Evolutionary conservation across 1,140 invertebrate species (phyloP).

Genomic region (Odontomachus brunneus): DNA sequence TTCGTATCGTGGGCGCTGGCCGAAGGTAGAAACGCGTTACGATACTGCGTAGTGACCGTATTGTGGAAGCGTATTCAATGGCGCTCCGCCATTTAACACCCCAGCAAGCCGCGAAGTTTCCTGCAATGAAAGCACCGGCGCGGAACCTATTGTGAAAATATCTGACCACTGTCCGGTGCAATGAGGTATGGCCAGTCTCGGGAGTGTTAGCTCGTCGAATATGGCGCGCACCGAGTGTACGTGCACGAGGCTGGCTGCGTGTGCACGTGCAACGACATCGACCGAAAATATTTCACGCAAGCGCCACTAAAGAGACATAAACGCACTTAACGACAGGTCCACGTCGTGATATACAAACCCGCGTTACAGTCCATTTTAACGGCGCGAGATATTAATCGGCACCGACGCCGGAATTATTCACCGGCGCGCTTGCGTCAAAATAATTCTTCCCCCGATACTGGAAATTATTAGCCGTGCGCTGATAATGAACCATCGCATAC

Average conservation of each 20-base stretch:
- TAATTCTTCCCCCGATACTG: constrained; percentile 25
- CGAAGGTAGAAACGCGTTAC: constrained; percentile 73
- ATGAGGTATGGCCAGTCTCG: constrained; percentile 80
- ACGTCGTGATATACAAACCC: constrained; percentile 59
- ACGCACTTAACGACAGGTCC: constrained; percentile 71
- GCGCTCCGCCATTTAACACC: constrained; percentile 82
- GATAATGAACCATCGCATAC: constrained; percentile 17
- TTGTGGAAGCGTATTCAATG: constrained; percentile 82
- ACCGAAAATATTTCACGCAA: constrained; percentile 69
- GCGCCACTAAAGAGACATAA: constrained; percentile 71
- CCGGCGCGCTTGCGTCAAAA: constrained; percentile 15
- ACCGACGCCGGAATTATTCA: constrained; percentile 43
- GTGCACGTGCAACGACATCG: constrained; percentile 52
- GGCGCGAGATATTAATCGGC: constrained; percentile 57
- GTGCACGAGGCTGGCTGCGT: constrained; percentile 30
- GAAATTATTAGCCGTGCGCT: constrained; percentile 3
- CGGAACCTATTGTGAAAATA: constrained; percentile 84
- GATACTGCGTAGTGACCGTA: constrained; percentile 80
- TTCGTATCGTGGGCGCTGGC: constrained; percentile 56
- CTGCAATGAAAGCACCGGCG: constrained; percentile 82
- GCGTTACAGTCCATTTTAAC: constrained; percentile 60
- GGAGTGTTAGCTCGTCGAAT: constrained; percentile 72
- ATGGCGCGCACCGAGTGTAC: constrained; percentile 51
- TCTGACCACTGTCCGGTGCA: constrained; percentile 83
- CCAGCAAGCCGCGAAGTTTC: constrained; percentile 82